Evolutionary conservation across 2,888 invertebrate genomes (phyloP).

Genomic region (Pristionchus maxplancki): DNA sequence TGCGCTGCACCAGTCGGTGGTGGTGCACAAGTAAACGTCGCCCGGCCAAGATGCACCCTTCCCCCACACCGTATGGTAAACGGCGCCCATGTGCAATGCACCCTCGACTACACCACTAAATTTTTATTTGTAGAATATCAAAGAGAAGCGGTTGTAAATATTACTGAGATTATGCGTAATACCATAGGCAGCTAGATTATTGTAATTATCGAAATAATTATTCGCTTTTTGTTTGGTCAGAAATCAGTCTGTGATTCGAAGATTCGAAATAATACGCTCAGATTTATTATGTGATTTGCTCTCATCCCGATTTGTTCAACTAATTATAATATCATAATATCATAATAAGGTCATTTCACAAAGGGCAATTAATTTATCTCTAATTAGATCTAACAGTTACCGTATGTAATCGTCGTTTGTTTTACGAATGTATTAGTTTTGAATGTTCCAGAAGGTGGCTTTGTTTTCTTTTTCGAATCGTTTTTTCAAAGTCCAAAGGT

Average conservation of each 20-base stretch:
- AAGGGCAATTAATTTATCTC: background rate
- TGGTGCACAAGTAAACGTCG: slow-evolving; percentile 52
- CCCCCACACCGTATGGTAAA: too few relatives aligned
- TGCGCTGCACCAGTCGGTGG: slow-evolving; percentile 90
- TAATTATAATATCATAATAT: background rate
- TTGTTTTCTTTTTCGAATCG: background rate
- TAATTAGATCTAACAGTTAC: background rate
- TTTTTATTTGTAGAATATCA: background rate
- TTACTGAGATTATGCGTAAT: background rate
- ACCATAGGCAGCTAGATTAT: background rate
- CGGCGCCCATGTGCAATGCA: background rate
- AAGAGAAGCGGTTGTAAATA: slow-evolving; percentile 27
- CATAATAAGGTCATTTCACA: slow-evolving; percentile 37
- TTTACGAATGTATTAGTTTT: background rate
- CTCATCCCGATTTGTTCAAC: slow-evolving; percentile 24
- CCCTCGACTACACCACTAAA: background rate
- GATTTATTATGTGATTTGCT: slow-evolving; percentile 4
- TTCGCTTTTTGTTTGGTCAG: background rate
- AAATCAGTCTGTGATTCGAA: slow-evolving; percentile 24
- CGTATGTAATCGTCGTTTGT: background rate
- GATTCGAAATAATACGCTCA: slow-evolving; percentile 33
- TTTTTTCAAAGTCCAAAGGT: background rate
- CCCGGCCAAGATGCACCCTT: background rate
- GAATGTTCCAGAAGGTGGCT: background rate
- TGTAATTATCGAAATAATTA: background rate